Evolutionary conservation across 2,797 vertebrate species (phyloP).

Genomic region (Heterohyrax brucei): DNA sequence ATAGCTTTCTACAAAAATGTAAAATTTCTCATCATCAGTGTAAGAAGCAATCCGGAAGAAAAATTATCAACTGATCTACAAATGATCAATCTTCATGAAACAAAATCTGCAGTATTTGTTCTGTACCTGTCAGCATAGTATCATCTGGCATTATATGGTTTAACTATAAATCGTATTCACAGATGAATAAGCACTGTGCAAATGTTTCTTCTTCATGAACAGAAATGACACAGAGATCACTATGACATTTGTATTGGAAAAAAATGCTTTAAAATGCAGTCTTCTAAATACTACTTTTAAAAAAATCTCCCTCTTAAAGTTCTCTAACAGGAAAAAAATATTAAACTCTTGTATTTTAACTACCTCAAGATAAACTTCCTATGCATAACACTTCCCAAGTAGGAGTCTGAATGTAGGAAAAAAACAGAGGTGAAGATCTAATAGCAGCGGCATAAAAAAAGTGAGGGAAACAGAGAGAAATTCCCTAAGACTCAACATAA

Average conservation of each 20-base stretch:
- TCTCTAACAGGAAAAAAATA: slow-evolving; percentile 43
- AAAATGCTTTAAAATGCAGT: slow-evolving; percentile 62
- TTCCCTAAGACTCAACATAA: slow-evolving; percentile 55
- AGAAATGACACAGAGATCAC: slow-evolving; percentile 73
- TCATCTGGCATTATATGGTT: slow-evolving; percentile 38
- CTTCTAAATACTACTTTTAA: slow-evolving; percentile 60
- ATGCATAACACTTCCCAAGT: slow-evolving; percentile 20
- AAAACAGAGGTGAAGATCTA: background rate
- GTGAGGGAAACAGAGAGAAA: background rate
- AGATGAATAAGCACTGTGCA: slow-evolving; percentile 63
- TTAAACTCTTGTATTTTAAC: slow-evolving; percentile 49
- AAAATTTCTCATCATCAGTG: slow-evolving; percentile 90
- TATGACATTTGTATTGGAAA: slow-evolving; percentile 40
- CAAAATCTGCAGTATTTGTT: slow-evolving; percentile 67
- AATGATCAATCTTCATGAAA: slow-evolving; percentile 80
- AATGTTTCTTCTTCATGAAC: slow-evolving; percentile 70
- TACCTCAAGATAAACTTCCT: slow-evolving; percentile 56
- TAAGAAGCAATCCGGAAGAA: slow-evolving; percentile 88
- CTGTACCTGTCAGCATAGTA: slow-evolving; percentile 56
- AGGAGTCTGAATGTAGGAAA: background rate
- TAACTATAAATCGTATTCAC: slow-evolving; percentile 63
- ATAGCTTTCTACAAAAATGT: slow-evolving; percentile 87
- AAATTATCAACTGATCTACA: slow-evolving; percentile 90
- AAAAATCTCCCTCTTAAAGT: slow-evolving; percentile 72
- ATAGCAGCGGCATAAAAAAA: background rate